Base-by-base conservation (phyloP, 92 coral and sea anemone species). In the Parazoanthus swiftii region DNA sequence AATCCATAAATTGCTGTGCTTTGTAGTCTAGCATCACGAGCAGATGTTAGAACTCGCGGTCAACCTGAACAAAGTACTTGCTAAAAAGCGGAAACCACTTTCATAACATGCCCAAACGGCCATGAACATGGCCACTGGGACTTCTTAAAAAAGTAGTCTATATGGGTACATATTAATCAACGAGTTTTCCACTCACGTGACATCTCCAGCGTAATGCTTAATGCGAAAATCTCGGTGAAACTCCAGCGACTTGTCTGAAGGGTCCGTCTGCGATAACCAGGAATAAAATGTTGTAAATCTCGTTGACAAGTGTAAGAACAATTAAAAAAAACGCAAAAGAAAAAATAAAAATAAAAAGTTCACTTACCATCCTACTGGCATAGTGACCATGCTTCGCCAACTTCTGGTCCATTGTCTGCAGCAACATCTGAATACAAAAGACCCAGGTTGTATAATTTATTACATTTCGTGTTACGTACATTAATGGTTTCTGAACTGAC, bases 341-440 rank as follows among this genome's bases (percentile, higher is more conserved):
- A 37, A 38, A 82, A 44, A 46, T n/a, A 20, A 65, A 13, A 4
- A 29, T 29, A 29, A 18, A 67, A 51, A 9, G 39, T 48, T 9
- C 39, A 77, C 92, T 90, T 82, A 95, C 99, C 92, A 93, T 95
- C 66, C 99, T 90, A 85, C 99, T 97, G 59, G 90, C 89, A 91
- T 95, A 97, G 81, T 97, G 99, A 70, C 88, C 82, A 58, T 97
- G 99, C 48, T 91, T 93, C 23, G 91, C 93, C 48, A 97, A 90
- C 86, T 95, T 95, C 89, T 95, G 98, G 87, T 97, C 99, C 99
- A 97, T 97, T 42, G 98, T 94, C 77, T 97, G 98, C 26, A 97
- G 84, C 58, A 97, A 85, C 98, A 92, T 95, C 99, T 95, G 43
- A 3, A 35, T 39, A 33, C 25, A 38, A 48, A 48, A 48, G 51